These are phyloP conservation scores for Xestia xanthographa DNA, from an alignment of 2,888 invertebrate genomes.

Conservation along the genomic window DNA sequence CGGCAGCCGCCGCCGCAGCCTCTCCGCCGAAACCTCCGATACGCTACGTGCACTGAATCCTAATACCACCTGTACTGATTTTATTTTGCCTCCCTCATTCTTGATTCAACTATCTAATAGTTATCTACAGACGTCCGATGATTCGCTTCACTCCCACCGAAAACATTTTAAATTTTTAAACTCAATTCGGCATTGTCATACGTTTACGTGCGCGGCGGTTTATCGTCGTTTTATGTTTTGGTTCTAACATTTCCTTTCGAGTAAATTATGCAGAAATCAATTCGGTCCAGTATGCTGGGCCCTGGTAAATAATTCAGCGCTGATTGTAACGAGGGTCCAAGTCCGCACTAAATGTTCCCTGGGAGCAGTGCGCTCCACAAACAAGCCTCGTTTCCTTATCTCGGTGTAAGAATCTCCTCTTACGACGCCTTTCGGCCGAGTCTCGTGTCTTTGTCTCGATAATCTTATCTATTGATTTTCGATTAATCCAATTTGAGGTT, in stretches of 20 bases:
- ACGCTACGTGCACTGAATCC: constrained; percentile 87
- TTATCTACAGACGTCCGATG: constrained; percentile 79
- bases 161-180: constrained; percentile 64
- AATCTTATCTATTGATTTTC: constrained; percentile 72
- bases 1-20: constrained; percentile 82
- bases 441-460: constrained; percentile 69
- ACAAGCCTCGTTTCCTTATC: constrained; percentile 82
- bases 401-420: constrained; percentile 74
- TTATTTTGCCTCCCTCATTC: constrained; percentile 86
- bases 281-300: constrained; percentile 84
- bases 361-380: constrained; percentile 80
- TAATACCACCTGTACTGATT: constrained; percentile 88
- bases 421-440: constrained; percentile 68
- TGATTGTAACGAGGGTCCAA: constrained; percentile 88
- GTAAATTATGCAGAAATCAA: constrained; percentile 89
- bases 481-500: constrained; percentile 69
- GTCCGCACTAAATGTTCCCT: constrained; percentile 84
- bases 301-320: constrained; percentile 88
- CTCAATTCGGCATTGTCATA: constrained; percentile 66
- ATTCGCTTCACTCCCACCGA: constrained; percentile 67
- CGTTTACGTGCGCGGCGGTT: constrained; percentile 71
- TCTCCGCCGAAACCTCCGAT: constrained; percentile 84
- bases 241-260: constrained; percentile 78
- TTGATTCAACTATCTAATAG: constrained; percentile 88
- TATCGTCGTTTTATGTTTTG: constrained; percentile 78